A percentile compares a stretch with the other conserved stretches of the same genome.
These are phyloP conservation scores for Dynastes tityus DNA, from an alignment of 2,888 invertebrate genomes.

Conservation along the genomic window DNA sequence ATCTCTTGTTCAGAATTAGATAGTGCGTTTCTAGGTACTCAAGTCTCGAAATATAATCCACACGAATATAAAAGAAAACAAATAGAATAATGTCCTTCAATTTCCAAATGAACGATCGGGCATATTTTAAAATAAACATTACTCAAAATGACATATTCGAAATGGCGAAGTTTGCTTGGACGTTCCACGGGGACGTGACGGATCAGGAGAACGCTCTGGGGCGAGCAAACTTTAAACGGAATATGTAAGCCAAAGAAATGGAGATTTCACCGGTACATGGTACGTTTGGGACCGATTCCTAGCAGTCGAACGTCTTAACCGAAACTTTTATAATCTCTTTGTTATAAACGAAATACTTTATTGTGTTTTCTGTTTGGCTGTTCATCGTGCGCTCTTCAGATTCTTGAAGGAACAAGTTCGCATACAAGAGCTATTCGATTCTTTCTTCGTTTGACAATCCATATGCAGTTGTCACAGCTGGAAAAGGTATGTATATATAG, in stretches of 20 bases:
- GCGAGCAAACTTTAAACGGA: constrained; percentile 50
- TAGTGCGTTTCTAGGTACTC: too few relatives aligned
- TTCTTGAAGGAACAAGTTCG: neutral
- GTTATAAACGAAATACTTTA: constrained; percentile 39
- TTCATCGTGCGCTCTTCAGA: neutral
- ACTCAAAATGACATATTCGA: constrained; percentile 45
- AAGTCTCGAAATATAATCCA: too few relatives aligned
- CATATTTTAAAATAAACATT: constrained; percentile 41
- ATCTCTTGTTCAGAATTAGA: neutral
- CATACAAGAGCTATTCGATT: too few relatives aligned
- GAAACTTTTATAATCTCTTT: constrained; percentile 53
- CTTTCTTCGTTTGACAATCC: neutral
- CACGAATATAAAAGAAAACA: too few relatives aligned
- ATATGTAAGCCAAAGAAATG: constrained; percentile 52
- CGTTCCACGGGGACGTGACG: constrained; percentile 21
- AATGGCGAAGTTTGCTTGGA: constrained; percentile 38
- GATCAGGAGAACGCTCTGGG: neutral
- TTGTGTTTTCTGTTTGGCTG: constrained; percentile 38
- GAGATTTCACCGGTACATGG: constrained; percentile 51
- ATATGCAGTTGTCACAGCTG: neutral
- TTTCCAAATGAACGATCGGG: constrained; percentile 29
- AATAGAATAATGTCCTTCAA: neutral
- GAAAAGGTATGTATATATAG: neutral
- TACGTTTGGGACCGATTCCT: constrained; percentile 53
- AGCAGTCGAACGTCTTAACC: constrained; percentile 44